Evolutionary conservation across 2,888 invertebrate species (phyloP), one percentile per base, ranked within the genome.

Genomic region (Argyresthia albistria): DNA sequence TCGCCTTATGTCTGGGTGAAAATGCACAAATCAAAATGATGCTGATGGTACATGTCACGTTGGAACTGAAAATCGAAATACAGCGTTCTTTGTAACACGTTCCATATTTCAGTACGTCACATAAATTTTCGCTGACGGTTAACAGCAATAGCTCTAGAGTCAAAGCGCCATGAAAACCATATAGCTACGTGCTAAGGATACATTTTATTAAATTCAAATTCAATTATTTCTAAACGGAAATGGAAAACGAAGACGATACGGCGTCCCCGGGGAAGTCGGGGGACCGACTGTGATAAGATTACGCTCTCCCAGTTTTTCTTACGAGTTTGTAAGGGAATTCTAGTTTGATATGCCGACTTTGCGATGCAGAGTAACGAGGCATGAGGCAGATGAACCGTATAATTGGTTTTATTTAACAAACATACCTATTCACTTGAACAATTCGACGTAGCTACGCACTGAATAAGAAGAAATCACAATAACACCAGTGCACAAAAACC

Each of bases 221-320:
- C 76, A 80, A 79, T 80, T 75, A 79, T 69, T 69, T 64, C 69
- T 69, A 67, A 73, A 67, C 71, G 75, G 77, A 80, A 80, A 80
- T 79, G 79, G 76, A 72, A 78, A 76, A 75, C 65, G 73, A 68
- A 66, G 62, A 66, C 66, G 65, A 69, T 67, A 66, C 64, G 63
- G 58, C 56, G 62, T 54, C 55, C 57, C 39, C 46, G 35, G 46
- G 35, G 42, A 25, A 9, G 57, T 35, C 46, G 35, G 46, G 35
- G 42, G 43, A 9, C 15, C 16, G 48, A 12, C 12, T 42, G 37
- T 2, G 42, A 43, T 50, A 35, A 47, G 47, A 47, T 47, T 47
- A 35, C 25, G 12, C 25, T 35, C 35, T 35, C 9, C 11, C 25
- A 35, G 35, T 11, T 47, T 47, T 47, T 35, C 35, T 35, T 16